Evolutionary conservation across 37 sponge, comb jelly and placozoan genomes (phyloP).

Genomic region (Halisarca cf. caerulea): DNA sequence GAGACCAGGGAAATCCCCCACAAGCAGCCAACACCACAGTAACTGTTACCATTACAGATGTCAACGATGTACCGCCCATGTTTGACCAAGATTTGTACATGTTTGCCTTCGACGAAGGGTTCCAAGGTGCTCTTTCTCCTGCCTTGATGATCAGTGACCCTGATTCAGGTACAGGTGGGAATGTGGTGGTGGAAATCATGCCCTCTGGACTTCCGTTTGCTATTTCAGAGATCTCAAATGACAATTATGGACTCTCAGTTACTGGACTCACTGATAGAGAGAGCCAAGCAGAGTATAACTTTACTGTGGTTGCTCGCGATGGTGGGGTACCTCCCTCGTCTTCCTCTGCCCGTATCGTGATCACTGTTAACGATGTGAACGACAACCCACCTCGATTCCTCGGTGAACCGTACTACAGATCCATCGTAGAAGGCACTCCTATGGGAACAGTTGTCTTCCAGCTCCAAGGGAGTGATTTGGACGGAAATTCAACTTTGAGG

Average conservation of each 20-base stretch:
- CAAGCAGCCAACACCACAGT: conserved; percentile 10
- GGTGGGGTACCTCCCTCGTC: neutral
- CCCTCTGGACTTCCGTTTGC: neutral
- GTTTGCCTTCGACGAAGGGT: conserved; percentile 24
- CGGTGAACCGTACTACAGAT: neutral
- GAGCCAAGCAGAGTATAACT: neutral
- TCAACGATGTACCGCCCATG: conserved; percentile 58
- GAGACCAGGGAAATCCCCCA: neutral
- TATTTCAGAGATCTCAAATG: neutral
- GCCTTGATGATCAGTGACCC: neutral
- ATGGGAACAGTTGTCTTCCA: neutral
- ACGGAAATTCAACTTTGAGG: neutral
- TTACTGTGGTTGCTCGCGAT: conserved; percentile 20
- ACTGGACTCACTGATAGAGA: neutral
- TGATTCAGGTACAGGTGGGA: neutral
- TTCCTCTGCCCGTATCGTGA: conserved; percentile 9
- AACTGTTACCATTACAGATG: conserved; percentile 54
- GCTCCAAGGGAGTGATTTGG: neutral
- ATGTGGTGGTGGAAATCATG: neutral
- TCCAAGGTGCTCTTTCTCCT: no score
- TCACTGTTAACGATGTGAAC: conserved; percentile 31
- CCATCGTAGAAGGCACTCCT: neutral
- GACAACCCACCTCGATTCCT: conserved; percentile 33
- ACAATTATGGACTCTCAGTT: neutral
- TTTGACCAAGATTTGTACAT: conserved; percentile 24